Evolutionary conservation across 37 sponge, comb jelly and placozoan species (phyloP).

Genomic region (Halisarca cf. caerulea): DNA sequence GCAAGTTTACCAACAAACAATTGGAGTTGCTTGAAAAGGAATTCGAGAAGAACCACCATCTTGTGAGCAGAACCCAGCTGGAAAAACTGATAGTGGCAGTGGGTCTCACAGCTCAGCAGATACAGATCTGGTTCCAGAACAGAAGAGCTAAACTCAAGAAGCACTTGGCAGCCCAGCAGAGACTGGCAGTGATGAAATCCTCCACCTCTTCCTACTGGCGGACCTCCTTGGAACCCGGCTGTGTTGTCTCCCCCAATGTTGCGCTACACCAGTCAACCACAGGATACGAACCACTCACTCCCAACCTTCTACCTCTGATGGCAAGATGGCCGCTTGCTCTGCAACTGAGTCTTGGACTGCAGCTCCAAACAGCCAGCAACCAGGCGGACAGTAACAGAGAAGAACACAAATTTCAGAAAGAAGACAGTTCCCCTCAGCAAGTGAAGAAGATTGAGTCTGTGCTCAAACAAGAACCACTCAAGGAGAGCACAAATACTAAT

Average conservation of each 20-base stretch:
- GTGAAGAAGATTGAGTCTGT: background rate
- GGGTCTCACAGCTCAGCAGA: background rate
- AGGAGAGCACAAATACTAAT: background rate
- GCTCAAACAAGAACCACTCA: background rate
- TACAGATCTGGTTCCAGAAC: constrained; percentile 37
- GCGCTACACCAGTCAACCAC: too few species aligned
- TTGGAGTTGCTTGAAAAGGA: background rate
- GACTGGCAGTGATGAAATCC: constrained; percentile 6
- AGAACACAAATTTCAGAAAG: background rate
- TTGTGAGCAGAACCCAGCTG: background rate
- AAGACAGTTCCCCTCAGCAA: background rate
- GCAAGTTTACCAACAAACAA: background rate
- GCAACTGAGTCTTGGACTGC: background rate
- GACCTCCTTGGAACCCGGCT: too few species aligned
- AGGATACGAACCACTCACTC: background rate
- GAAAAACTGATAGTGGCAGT: background rate
- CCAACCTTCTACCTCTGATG: background rate
- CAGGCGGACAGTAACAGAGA: too few species aligned
- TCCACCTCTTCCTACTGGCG: too few species aligned
- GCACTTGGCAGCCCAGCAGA: background rate
- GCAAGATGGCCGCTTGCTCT: constrained; percentile 1
- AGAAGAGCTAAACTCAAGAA: background rate
- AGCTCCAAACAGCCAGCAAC: background rate
- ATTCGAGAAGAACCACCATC: background rate
- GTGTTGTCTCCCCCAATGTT: too few species aligned